Conservation (phyloP, 1,140 invertebrate genomes). For the Parapsyche elsis region DNA sequence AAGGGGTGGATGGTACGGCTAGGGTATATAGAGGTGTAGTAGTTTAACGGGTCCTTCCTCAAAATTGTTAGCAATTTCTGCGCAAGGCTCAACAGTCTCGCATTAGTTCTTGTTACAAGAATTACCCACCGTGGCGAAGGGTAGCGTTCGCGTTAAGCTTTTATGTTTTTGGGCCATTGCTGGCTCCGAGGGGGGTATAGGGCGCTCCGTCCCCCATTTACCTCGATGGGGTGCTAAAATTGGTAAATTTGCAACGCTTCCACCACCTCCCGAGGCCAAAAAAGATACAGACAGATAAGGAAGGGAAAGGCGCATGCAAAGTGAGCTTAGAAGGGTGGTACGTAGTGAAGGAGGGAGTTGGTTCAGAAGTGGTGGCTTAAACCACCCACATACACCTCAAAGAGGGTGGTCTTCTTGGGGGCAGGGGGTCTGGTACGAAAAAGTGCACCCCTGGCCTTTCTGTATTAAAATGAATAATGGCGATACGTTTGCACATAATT, state of each 20-base stretch:
- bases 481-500: slow-evolving; percentile 53
- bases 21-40: not conserved
- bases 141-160: slow-evolving; percentile 43
- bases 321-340: not conserved
- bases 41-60: slow-evolving; percentile 32
- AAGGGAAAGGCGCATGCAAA: slow-evolving; percentile 18
- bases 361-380: slow-evolving; percentile 20
- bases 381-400: not conserved
- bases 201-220: slow-evolving; percentile 50
- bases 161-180: slow-evolving; percentile 44
- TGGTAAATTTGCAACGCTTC: slow-evolving; percentile 53
- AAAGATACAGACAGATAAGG: slow-evolving; percentile 36
- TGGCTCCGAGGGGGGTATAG: slow-evolving; percentile 24
- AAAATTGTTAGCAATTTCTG: slow-evolving; percentile 40
- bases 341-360: not conserved
- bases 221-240: slow-evolving; percentile 55
- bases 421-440: not conserved
- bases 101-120: slow-evolving; percentile 47
- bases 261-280: slow-evolving; percentile 34
- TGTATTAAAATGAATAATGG: slow-evolving; percentile 53
- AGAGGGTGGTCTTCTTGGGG: not conserved
- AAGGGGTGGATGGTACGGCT: not conserved
- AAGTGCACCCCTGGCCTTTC: slow-evolving; percentile 15
- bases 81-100: slow-evolving; percentile 34
- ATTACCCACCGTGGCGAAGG: slow-evolving; percentile 44